Evolutionary conservation across 2,888 invertebrate genomes (phyloP).

Genomic region (Tanypteryx hageni): DNA sequence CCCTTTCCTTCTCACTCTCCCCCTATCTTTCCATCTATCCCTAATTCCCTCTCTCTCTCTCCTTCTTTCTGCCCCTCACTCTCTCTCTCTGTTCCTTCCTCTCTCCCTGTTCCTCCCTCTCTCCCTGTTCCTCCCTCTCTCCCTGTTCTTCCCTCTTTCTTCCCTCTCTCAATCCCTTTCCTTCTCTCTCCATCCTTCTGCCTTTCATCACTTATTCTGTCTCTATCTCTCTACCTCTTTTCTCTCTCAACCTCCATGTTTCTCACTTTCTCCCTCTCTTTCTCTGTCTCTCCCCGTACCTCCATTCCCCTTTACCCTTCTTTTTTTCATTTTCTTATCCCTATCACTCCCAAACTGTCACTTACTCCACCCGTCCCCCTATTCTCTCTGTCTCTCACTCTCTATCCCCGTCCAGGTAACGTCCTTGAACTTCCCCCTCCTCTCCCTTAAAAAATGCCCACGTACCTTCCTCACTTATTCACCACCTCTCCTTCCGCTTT

Average conservation of each 20-base stretch:
- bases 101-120: background rate
- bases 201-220: background rate
- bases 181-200: background rate
- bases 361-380: background rate
- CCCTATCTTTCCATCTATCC: no score
- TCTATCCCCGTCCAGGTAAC: background rate
- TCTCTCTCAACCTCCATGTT: background rate
- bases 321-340: no score
- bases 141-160: background rate
- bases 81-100: background rate
- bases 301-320: background rate
- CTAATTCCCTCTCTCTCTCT: background rate
- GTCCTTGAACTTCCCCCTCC: conserved; percentile 17
- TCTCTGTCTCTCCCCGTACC: background rate
- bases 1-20: background rate
- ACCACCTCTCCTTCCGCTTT: no score
- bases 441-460: background rate
- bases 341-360: background rate
- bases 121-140: background rate
- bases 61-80: no score
- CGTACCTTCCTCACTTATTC: background rate
- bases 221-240: background rate
- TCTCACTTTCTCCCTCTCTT: no score
- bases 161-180: background rate
- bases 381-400: background rate